Base-by-base conservation (phyloP, 2,888 invertebrate species). In the Cheilosia scutellata region DNA sequence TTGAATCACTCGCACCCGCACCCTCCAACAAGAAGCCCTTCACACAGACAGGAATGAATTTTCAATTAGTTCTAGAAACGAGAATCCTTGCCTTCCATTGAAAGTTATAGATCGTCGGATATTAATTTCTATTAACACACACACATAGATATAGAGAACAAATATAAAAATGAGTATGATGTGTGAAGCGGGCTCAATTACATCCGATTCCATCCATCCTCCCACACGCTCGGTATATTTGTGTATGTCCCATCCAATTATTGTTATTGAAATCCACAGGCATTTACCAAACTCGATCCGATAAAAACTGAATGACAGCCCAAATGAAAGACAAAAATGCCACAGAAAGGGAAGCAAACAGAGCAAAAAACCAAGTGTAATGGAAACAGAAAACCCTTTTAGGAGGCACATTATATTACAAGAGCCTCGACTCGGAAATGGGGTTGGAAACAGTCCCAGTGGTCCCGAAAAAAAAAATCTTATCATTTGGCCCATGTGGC, bases 181-280 rank as follows among this genome's bases (percentile, higher is more conserved):
- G 29, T 63, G 55, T 29, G 49, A 58, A 44, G 51, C 42, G 53
- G 33, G 51, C 44, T 62, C 68, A 77, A 70, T 77, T 77, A 70
- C 55, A 55, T 77, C 72, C 72, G 62, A 16, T 63, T 31, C 16
- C 9, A 13, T 16, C n/a, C 20, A 20, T 33, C 9, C 4, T 6
- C 6, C 13, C n/a, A 31, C 7, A 5, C 9, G 20, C 29, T 47
- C 29, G 31, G n/a, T n/a, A 20, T 33, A 33, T 53, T 16, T 51
- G 25, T 29, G 51, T 63, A 20, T 29, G 72, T 63, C 51, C 79
- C 71, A 76, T 84, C 75, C 84, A 84, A 84, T 84, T 84, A 84
- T 75, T 71, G 75, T 75, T 80, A 79, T 80, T 84, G 80, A 71
- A 71, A 71, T 84, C 79, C 75, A 70, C 65, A 75, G 75, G 84